Conservation (phyloP, 1,140 invertebrate genomes). For the Pachyrhynchus sulphureomaculatus region DNA sequence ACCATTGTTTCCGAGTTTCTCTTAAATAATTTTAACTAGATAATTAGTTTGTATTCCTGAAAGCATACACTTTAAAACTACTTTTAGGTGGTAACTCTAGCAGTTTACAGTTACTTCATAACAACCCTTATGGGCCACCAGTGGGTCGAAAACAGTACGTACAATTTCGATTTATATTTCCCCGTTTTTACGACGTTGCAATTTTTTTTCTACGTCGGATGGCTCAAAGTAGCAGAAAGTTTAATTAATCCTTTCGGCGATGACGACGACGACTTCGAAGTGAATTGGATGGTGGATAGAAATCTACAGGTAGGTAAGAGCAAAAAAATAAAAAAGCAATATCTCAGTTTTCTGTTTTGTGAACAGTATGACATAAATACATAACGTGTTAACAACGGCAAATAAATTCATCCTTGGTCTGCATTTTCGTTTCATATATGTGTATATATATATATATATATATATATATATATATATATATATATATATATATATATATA, state of each 20-base stretch:
- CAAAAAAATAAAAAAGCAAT: not conserved
- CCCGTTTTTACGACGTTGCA: constrained; percentile 84
- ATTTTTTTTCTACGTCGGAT: constrained; percentile 90
- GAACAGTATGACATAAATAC: too few relatives aligned
- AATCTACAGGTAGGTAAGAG: constrained; percentile 67
- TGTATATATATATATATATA: too few relatives aligned
- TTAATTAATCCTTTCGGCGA: constrained; percentile 89
- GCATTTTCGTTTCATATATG: too few relatives aligned
- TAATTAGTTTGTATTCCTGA: too few relatives aligned
- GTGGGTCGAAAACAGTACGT: constrained; percentile 63
- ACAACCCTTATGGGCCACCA: constrained; percentile 80
- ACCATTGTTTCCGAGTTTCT: too few relatives aligned
- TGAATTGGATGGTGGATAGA: constrained; percentile 87
- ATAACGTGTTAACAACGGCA: too few relatives aligned
- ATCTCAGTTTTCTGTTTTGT: not conserved
- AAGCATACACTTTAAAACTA: not conserved
- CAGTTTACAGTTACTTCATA: constrained; percentile 88
- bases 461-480: too few relatives aligned
- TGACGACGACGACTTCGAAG: constrained; percentile 79
- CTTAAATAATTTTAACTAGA: not conserved
- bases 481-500: too few relatives aligned
- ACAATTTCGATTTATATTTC: constrained; percentile 75
- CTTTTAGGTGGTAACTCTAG: constrained; percentile 82
- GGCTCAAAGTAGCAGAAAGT: constrained; percentile 86
- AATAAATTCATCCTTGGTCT: too few relatives aligned